Evolutionary conservation across 2,888 invertebrate genomes (phyloP), one percentile per base, ranked within the genome.

Genomic region (Cheilosia impressa): DNA sequence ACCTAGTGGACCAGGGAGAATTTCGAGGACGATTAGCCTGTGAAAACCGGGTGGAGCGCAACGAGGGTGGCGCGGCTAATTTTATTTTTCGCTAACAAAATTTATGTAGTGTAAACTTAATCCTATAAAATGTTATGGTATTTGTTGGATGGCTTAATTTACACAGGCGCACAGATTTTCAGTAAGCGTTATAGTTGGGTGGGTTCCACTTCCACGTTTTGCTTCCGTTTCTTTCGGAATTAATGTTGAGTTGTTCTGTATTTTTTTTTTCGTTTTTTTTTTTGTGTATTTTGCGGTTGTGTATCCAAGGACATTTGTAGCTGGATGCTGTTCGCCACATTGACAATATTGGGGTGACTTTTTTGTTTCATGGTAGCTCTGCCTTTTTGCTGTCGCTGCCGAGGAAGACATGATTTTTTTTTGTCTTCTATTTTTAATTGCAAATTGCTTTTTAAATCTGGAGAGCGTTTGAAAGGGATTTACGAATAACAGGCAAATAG

Each of bases 61-160:
- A 77, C 76, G 55, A 77, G 71, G 60, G 72, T 68, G 76, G 81
- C 77, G 71, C 66, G 81, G 63, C 77, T 77, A 85, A 84, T 84
- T 80, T 84, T 76, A 89, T 89, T 88, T 89, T 89, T 88, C 89
- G 88, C 88, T 88, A 88, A 88, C 89, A 88, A 89, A 90, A 89
- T 90, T 90, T 90, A 90, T 90, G 90, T 90, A 89, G 89, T 90
- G 90, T 89, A 90, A 90, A 90, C 88, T 90, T 89, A 89, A 89
- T 88, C 89, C 89, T 88, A 89, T 89, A 89, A 89, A 90, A 89
- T 89, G 89, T 89, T 89, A 88, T 88, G 88, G 87, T 87, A 89
- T 88, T 89, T 88, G 69, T 80, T 75, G 84, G 83, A 88, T 88
- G 87, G 85, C 88, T 88, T 88, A 84, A 88, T 88, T 88, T 87